These are phyloP conservation scores for Zaprionus davidi DNA, from an alignment of 1,140 invertebrate species.

Conservation along the genomic window DNA sequence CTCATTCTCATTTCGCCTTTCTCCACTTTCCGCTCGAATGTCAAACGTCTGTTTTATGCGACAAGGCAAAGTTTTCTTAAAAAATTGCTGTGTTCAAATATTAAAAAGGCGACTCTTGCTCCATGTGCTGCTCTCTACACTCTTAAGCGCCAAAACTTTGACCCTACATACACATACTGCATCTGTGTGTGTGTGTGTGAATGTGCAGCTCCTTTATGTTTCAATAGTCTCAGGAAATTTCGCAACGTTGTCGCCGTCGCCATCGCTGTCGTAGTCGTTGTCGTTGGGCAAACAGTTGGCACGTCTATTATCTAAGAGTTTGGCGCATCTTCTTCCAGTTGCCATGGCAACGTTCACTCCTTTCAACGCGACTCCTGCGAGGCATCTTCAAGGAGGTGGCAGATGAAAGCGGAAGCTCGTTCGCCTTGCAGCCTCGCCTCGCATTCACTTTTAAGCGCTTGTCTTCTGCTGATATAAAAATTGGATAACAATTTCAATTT, in stretches of 20 bases:
- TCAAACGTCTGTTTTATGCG: conserved; percentile 75
- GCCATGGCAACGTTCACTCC: conserved; percentile 71
- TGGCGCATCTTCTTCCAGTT: conserved; percentile 62
- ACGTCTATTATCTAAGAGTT: conserved; percentile 76
- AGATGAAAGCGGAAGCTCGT: not conserved
- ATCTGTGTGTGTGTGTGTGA: conserved; percentile 3
- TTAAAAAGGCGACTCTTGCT: conserved; percentile 52
- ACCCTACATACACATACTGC: conserved; percentile 24
- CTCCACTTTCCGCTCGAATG: conserved; percentile 56
- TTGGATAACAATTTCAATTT: conserved; percentile 84
- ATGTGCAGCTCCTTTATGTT: conserved; percentile 62
- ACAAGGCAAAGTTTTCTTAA: conserved; percentile 73
- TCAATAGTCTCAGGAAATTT: conserved; percentile 66
- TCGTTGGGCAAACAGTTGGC: conserved; percentile 70
- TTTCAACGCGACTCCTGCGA: conserved; percentile 46
- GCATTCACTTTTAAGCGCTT: conserved; percentile 59
- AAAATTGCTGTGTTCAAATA: conserved; percentile 71
- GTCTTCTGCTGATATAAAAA: conserved; percentile 74
- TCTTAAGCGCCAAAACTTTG: conserved; percentile 50
- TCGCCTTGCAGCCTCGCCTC: conserved; percentile 9
- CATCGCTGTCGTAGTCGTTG: conserved; percentile 29
- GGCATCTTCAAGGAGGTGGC: not conserved
- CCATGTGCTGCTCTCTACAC: conserved; percentile 26
- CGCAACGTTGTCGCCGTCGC: conserved; percentile 37
- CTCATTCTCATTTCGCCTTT: not conserved